Evolutionary conservation across 2,888 invertebrate genomes (phyloP).

Genomic region (Gymnoscelis rufifasciata): DNA sequence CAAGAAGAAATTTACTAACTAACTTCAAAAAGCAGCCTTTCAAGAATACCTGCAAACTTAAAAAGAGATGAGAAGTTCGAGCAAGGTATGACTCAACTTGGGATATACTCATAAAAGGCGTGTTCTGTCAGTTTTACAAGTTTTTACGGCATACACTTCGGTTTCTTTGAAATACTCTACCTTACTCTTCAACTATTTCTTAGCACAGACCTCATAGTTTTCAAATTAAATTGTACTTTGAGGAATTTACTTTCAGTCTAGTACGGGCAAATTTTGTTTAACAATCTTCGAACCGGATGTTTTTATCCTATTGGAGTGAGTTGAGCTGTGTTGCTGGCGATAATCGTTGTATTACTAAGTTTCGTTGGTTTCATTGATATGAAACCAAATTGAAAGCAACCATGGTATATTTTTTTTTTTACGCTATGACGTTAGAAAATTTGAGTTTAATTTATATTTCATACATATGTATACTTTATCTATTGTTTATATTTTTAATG

Average conservation of each 20-base stretch:
- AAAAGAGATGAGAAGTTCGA: constrained; percentile 10
- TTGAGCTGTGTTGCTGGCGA: too few species aligned
- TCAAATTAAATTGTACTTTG: constrained; percentile 51
- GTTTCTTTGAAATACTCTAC: constrained; percentile 31
- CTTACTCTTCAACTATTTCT: constrained; percentile 59
- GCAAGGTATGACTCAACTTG: constrained; percentile 15
- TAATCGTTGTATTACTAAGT: too few species aligned
- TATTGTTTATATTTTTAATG: too few species aligned
- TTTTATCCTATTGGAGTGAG: too few species aligned
- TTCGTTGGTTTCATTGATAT: too few species aligned
- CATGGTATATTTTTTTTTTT: too few species aligned
- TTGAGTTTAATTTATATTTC: too few species aligned
- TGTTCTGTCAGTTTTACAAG: constrained; percentile 32
- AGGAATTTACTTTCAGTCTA: neutral
- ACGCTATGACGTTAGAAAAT: too few species aligned
- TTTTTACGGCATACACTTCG: constrained; percentile 22
- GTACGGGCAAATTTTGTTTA: too few species aligned
- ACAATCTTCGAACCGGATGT: too few species aligned
- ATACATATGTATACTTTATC: too few species aligned
- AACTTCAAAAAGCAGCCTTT: neutral
- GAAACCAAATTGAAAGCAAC: too few species aligned
- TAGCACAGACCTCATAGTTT: constrained; percentile 61
- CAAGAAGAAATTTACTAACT: neutral
- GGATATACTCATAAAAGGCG: constrained; percentile 17
- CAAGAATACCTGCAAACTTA: constrained; percentile 1